Evolutionary conservation across 1,140 invertebrate genomes (phyloP).

Genomic region (Rhopalosiphum maidis): DNA sequence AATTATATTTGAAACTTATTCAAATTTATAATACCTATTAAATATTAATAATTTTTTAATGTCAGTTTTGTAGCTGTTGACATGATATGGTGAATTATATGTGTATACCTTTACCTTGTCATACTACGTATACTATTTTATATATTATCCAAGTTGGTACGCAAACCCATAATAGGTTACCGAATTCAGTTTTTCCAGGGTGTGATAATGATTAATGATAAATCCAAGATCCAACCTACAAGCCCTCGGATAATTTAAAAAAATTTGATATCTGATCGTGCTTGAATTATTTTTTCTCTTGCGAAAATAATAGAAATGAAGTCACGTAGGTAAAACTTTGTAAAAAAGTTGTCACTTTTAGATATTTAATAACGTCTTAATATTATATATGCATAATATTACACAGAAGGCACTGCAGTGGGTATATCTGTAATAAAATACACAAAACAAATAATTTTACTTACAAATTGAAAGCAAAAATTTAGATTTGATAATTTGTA

Average conservation of each 20-base stretch:
- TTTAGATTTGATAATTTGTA: background rate
- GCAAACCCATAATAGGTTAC: background rate
- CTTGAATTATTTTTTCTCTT: background rate
- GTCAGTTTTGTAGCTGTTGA: background rate
- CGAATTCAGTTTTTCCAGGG: background rate
- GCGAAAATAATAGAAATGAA: too few relatives aligned
- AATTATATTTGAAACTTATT: too few relatives aligned
- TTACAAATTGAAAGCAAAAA: background rate
- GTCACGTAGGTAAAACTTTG: background rate
- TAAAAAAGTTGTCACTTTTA: background rate
- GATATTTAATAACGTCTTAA: background rate
- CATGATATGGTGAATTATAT: background rate
- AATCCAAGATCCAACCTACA: background rate
- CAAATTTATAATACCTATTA: background rate
- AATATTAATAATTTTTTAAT: background rate
- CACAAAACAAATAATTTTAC: background rate
- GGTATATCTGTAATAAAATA: background rate
- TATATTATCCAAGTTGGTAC: background rate
- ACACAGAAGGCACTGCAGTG: background rate
- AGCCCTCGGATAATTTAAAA: too few relatives aligned
- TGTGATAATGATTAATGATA: too few relatives aligned
- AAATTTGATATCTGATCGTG: too few relatives aligned
- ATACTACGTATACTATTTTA: background rate
- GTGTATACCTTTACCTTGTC: background rate
- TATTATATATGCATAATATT: background rate